These are phyloP conservation scores for Tiliacea citrago DNA, from an alignment of 2,888 invertebrate species.

Conservation along the genomic window DNA sequence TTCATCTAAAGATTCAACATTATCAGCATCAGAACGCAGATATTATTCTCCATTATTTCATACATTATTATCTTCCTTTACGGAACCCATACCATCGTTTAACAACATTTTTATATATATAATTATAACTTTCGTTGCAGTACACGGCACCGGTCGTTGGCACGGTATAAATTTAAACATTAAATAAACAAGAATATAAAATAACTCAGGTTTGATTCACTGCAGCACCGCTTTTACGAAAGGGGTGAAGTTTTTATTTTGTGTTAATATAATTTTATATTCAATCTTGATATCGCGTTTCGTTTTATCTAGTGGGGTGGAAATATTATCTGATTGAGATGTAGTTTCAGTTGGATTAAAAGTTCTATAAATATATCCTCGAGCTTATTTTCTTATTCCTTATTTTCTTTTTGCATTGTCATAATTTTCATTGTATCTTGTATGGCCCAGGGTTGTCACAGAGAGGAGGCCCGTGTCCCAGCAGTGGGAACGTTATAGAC, in stretches of 20 bases:
- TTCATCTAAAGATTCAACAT: neutral
- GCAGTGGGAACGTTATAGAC: no score
- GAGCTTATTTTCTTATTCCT: neutral
- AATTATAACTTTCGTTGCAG: conserved; percentile 71
- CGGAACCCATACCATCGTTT: conserved; percentile 40
- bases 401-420: neutral
- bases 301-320: conserved; percentile 20
- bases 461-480: no score
- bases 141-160: conserved; percentile 81
- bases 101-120: conserved; percentile 61
- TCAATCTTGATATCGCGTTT: conserved; percentile 42
- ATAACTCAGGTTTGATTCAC: conserved; percentile 85
- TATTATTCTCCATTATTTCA: neutral
- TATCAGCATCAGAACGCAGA: neutral
- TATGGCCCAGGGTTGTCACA: no score
- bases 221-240: conserved; percentile 70
- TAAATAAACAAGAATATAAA: conserved; percentile 88
- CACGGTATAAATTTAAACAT: conserved; percentile 88
- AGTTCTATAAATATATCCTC: conserved; percentile 11
- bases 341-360: conserved; percentile 3
- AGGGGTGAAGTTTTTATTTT: conserved; percentile 72
- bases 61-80: conserved; percentile 19
- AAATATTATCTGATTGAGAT: conserved; percentile 38
- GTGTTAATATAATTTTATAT: conserved; percentile 52
- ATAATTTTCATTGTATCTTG: no score